A percentile compares a stretch with the other conserved stretches of the same genome.
phyloP scores from a whole-genome alignment of 2,113 vertebrate genomes.

The Rafetus swinhoei region DNA sequence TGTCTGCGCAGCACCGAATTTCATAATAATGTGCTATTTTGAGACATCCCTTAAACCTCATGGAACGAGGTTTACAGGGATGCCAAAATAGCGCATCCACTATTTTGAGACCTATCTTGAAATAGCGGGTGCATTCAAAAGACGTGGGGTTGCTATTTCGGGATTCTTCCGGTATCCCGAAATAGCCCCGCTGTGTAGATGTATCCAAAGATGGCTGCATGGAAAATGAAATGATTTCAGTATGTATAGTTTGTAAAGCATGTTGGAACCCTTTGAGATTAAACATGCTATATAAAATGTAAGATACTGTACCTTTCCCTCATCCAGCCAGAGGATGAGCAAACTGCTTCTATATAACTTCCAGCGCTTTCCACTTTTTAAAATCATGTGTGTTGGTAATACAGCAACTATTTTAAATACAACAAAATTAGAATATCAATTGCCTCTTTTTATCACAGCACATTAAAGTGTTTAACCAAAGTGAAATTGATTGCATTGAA shows the following conservation, averaged over 20 bases:
- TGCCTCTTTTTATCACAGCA: constrained; percentile 58
- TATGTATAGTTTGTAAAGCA: background rate
- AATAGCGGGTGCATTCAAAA: too few species aligned
- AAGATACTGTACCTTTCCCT: background rate
- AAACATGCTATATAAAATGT: background rate
- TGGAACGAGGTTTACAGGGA: too few species aligned
- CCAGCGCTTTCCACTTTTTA: background rate
- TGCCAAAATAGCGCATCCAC: too few species aligned
- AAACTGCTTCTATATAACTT: background rate
- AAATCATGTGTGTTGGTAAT: constrained; percentile 52
- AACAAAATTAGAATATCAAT: constrained; percentile 68
- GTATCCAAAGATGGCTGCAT: background rate
- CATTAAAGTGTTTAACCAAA: constrained; percentile 65
- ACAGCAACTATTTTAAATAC: constrained; percentile 43
- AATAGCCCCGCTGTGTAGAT: too few species aligned
- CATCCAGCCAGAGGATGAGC: background rate
- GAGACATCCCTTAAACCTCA: too few species aligned
- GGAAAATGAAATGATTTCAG: background rate
- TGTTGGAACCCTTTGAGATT: background rate
- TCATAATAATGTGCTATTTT: too few species aligned
- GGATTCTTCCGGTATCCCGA: too few species aligned
- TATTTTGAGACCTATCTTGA: too few species aligned
- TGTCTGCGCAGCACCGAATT: too few species aligned
- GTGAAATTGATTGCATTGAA: constrained; percentile 71
- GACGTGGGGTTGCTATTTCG: too few species aligned